Evolutionary conservation across 2,888 invertebrate genomes (phyloP), one percentile per base, ranked within the genome.

Genomic region (Scaptomyza flava): DNA sequence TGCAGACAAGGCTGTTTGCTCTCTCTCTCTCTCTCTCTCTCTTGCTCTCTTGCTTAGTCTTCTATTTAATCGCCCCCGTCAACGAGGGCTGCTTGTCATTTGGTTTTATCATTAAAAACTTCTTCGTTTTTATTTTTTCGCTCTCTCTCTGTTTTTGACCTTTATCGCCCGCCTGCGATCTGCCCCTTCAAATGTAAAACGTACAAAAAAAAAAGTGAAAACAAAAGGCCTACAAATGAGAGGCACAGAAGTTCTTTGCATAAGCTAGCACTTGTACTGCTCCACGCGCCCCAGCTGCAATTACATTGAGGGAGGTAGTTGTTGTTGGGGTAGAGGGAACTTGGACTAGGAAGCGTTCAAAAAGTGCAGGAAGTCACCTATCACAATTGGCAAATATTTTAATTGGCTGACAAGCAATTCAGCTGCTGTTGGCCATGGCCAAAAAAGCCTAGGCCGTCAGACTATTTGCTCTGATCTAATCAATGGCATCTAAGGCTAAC

Each of bases 31-130:
- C 17, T n/a, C n/a, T 50, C 6, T 36, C n/a, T 34, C n/a, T 12
- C 1, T 3, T 1, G 1, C 5, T 14, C 3, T 11, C 48, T 12
- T 2, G 0, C 34, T 9, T 14, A 27, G 36, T 33, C 31, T 27
- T 14, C 33, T 36, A 47, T 63, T 68, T 79, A 72, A 82, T 81
- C 80, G 83, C 74, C 83, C 61, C 56, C 65, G 64, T 66, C 57
- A 60, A 58, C 69, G 67, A 82, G 76, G 76, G 85, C 79, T 80
- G 78, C 67, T 75, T 89, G 87, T 85, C 89, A 87, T 89, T 85
- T 85, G 86, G 72, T 57, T 81, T 86, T 86, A 86, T 86, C 85
- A 89, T 89, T 89, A 89, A 86, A 88, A 86, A 86, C 89, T 79
- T 78, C 80, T 74, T 65, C 66, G 27, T 66, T 34, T 20, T 38